Evolutionary conservation across 2,113 vertebrate species (phyloP).

Genomic region (Clupea harengus): DNA sequence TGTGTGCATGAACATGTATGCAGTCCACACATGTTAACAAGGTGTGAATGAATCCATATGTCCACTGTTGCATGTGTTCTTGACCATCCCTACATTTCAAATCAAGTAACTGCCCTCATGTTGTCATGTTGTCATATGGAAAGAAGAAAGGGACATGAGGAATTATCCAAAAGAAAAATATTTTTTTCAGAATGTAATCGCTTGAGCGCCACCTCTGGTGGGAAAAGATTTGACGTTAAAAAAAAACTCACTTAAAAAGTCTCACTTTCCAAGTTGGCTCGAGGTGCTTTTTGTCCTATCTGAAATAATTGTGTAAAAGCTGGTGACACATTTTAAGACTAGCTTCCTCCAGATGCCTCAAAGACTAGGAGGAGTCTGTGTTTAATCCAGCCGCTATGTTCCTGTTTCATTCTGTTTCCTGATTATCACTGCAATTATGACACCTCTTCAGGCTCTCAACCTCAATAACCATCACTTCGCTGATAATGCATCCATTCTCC

Average conservation of each 20-base stretch:
- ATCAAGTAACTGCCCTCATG: not conserved
- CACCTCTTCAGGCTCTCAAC: not conserved
- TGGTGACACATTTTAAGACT: too few species aligned
- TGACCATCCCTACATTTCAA: not conserved
- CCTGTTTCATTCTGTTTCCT: too few species aligned
- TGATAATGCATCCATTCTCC: not conserved
- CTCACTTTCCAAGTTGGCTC: conserved; percentile 13
- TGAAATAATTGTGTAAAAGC: not conserved
- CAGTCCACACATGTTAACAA: too few species aligned
- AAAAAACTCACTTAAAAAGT: conserved; percentile 16
- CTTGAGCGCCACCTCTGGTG: conserved; percentile 34
- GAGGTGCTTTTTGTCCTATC: not conserved
- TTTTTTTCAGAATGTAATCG: not conserved
- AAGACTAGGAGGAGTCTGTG: too few species aligned
- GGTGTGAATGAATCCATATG: not conserved
- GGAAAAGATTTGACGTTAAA: not conserved
- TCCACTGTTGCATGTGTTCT: not conserved
- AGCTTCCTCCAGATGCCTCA: too few species aligned
- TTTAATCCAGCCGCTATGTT: too few species aligned
- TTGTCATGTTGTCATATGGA: not conserved
- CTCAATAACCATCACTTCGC: not conserved
- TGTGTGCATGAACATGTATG: not conserved
- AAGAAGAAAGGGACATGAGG: not conserved
- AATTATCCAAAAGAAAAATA: not conserved
- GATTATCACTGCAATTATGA: not conserved